These are phyloP conservation scores for Actenoides lindsayi DNA, from an alignment of 2,113 vertebrate species.

Conservation along the genomic window DNA sequence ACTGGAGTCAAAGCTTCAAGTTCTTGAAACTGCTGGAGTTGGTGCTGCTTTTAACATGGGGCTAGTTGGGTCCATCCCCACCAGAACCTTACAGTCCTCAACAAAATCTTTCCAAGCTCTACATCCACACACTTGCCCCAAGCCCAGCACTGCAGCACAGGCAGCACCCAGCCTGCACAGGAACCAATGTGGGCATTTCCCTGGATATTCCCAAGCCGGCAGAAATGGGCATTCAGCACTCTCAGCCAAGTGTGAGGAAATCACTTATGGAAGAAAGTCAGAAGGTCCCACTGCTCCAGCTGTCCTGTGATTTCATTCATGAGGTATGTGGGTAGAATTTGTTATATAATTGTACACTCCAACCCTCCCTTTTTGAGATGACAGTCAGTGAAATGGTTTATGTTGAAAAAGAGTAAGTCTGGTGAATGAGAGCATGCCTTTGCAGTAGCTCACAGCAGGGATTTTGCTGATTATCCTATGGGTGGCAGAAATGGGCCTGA, in stretches of 20 bases:
- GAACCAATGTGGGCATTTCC: neutral
- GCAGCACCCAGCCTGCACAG: rapidly evolving
- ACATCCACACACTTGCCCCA: neutral
- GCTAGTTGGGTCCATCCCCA: neutral
- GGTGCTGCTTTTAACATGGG: neutral
- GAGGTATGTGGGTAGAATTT: neutral
- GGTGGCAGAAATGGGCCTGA: neutral
- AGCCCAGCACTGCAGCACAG: neutral
- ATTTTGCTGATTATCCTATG: neutral
- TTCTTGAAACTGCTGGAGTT: neutral
- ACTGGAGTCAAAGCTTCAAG: neutral
- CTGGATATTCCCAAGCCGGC: neutral
- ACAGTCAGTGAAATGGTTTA: neutral
- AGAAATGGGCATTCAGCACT: neutral
- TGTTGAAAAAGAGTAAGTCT: neutral
- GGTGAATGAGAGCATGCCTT: neutral
- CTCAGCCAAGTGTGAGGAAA: neutral
- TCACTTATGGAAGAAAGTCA: neutral
- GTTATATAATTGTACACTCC: neutral
- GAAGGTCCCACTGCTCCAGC: neutral
- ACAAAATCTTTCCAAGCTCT: neutral
- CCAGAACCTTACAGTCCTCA: neutral
- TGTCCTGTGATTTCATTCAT: neutral
- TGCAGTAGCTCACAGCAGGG: neutral
- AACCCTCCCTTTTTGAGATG: neutral